Evolutionary conservation across 2,888 invertebrate species (phyloP).

Genomic region (Lasioglossum malachurum): DNA sequence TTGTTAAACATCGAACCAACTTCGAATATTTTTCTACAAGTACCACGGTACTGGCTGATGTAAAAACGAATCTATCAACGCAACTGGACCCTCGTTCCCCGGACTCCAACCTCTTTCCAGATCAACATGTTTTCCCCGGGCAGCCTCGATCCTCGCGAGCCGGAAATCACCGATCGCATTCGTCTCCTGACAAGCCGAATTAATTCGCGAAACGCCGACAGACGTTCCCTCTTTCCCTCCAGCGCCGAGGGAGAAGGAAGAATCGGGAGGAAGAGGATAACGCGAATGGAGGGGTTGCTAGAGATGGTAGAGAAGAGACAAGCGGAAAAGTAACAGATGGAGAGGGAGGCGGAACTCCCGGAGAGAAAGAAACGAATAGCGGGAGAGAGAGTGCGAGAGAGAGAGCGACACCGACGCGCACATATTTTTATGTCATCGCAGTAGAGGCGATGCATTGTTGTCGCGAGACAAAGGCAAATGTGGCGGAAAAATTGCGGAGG

Average conservation of each 20-base stretch:
- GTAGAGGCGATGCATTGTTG: slow-evolving; percentile 84
- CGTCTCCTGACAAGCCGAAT: slow-evolving; percentile 53
- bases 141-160: not conserved
- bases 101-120: not conserved
- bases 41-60: not conserved
- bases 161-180: slow-evolving; percentile 44
- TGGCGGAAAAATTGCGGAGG: slow-evolving; percentile 82
- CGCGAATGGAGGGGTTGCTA: slow-evolving; percentile 26
- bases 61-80: not conserved
- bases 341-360: slow-evolving; percentile 44
- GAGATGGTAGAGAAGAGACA: slow-evolving; percentile 60
- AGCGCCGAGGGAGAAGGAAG: not conserved
- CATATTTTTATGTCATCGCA: slow-evolving; percentile 84
- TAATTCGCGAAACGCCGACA: slow-evolving; percentile 58
- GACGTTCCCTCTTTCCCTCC: slow-evolving; percentile 38
- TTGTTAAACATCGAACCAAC: not conserved
- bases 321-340: slow-evolving; percentile 61
- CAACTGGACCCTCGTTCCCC: not conserved
- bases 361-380: slow-evolving; percentile 41
- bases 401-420: slow-evolving; percentile 70
- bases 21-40: not conserved
- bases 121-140: slow-evolving; percentile 24
- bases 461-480: slow-evolving; percentile 85
- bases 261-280: slow-evolving; percentile 24
- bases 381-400: slow-evolving; percentile 27